phyloP scores from a whole-genome alignment of 92 coral and sea anemone species.

The Phenganax stokvisi region DNA sequence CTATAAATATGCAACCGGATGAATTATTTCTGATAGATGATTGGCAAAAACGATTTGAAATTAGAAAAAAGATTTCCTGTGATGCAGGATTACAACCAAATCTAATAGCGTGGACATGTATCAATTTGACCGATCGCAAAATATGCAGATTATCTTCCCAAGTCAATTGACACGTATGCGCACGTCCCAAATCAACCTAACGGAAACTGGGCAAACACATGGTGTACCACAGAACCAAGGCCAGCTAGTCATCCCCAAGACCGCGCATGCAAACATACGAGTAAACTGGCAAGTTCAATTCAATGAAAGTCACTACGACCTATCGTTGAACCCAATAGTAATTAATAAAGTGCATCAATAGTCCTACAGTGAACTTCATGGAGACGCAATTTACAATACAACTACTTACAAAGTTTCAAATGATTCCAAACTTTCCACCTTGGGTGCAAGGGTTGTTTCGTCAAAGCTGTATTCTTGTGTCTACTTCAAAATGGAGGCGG shows the following conservation, averaged over 20 bases:
- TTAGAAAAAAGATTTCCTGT: not conserved
- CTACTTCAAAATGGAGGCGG: constrained; percentile 25
- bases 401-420: constrained; percentile 14
- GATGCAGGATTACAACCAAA: not conserved
- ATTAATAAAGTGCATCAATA: no score
- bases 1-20: no score
- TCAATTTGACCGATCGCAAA: constrained; percentile 18
- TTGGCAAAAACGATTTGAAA: no score
- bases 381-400: not conserved
- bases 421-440: not conserved
- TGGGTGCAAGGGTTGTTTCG: not conserved
- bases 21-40: no score
- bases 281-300: no score
- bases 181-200: constrained; percentile 19
- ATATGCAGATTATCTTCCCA: constrained; percentile 12
- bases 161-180: constrained; percentile 17
- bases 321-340: no score
- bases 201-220: constrained; percentile 6
- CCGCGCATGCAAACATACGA: no score
- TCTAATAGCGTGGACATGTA: not conserved
- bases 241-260: not conserved
- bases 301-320: no score
- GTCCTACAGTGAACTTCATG: not conserved
- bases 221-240: constrained; percentile 6
- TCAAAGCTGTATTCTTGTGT: not conserved